A percentile compares a stretch with the other conserved stretches of the same genome.
phyloP scores from a whole-genome alignment of 2,797 vertebrate genomes.

The Anomalospiza imberbis region DNA sequence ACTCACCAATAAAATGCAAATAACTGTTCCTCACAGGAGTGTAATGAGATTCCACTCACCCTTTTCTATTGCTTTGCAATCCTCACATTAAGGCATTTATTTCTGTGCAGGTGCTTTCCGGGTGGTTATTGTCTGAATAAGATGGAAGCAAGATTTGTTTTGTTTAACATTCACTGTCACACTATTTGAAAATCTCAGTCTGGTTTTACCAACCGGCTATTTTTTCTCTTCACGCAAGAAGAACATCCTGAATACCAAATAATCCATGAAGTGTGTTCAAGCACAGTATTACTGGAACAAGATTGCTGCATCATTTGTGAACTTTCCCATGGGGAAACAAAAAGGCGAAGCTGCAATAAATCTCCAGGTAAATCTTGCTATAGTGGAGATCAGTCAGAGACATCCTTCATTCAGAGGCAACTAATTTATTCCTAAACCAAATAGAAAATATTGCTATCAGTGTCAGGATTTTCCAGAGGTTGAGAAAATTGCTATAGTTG shows the following conservation, averaged over 20 bases:
- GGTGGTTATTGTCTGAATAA: constrained; percentile 4
- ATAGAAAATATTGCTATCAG: constrained; percentile 14
- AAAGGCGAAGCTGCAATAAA: constrained; percentile 56
- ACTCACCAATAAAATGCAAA: constrained; percentile 17
- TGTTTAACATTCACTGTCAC: constrained; percentile 10
- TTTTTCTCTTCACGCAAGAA: neutral
- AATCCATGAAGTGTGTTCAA: constrained; percentile 60
- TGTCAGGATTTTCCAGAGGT: constrained; percentile 11
- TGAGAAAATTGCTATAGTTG: neutral
- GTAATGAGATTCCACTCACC: constrained; percentile 11
- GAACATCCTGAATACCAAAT: constrained; percentile 52
- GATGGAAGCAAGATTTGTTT: neutral
- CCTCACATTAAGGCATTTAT: constrained; percentile 1
- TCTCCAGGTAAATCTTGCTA: constrained; percentile 59
- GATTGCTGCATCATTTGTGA: constrained; percentile 66
- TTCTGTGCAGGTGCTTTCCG: neutral
- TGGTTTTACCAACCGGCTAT: constrained; percentile 17
- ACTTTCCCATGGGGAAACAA: constrained; percentile 61
- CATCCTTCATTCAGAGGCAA: constrained; percentile 37
- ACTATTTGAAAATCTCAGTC: constrained; percentile 4
- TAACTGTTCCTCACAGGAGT: neutral
- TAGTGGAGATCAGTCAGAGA: constrained; percentile 45
- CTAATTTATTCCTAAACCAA: constrained; percentile 51
- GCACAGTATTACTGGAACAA: constrained; percentile 50
- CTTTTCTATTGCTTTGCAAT: neutral